phyloP scores from a whole-genome alignment of 2,888 invertebrate species.

The Patella depressa region DNA sequence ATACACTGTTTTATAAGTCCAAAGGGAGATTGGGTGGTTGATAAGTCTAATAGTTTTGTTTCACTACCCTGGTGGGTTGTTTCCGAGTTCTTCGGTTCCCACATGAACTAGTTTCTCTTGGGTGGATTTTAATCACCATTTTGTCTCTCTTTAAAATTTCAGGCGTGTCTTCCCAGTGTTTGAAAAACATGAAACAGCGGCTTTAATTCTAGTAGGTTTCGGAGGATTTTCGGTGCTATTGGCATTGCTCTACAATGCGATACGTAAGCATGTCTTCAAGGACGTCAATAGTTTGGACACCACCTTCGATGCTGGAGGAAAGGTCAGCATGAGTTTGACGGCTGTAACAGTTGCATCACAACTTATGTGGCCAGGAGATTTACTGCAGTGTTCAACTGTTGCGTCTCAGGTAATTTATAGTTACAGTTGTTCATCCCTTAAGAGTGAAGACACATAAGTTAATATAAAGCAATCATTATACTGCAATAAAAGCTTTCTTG shows the following conservation, averaged over 20 bases:
- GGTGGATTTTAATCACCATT: not conserved
- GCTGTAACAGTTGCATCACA: constrained; percentile 57
- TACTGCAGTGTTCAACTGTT: constrained; percentile 53
- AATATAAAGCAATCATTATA: too few relatives aligned
- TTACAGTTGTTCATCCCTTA: not conserved
- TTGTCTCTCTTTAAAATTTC: not conserved
- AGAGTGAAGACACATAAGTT: not conserved
- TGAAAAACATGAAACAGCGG: constrained; percentile 48
- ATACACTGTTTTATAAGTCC: too few relatives aligned
- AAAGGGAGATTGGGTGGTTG: too few relatives aligned
- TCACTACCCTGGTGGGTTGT: too few relatives aligned
- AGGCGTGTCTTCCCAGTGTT: constrained; percentile 37
- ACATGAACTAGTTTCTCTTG: too few relatives aligned
- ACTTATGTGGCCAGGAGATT: constrained; percentile 56
- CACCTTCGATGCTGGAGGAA: constrained; percentile 58
- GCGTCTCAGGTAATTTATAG: constrained; percentile 45
- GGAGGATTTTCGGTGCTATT: constrained; percentile 53
- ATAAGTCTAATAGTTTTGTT: too few relatives aligned
- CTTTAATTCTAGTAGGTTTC: constrained; percentile 53
- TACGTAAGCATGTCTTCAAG: constrained; percentile 49
- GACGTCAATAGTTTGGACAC: constrained; percentile 56
- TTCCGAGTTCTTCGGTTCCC: too few relatives aligned
- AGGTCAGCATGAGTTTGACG: constrained; percentile 52
- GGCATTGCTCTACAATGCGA: constrained; percentile 49
- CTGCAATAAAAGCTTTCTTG: too few relatives aligned